Conservation (phyloP, 2,113 vertebrate species). For the Dipodomys ordii region DNA sequence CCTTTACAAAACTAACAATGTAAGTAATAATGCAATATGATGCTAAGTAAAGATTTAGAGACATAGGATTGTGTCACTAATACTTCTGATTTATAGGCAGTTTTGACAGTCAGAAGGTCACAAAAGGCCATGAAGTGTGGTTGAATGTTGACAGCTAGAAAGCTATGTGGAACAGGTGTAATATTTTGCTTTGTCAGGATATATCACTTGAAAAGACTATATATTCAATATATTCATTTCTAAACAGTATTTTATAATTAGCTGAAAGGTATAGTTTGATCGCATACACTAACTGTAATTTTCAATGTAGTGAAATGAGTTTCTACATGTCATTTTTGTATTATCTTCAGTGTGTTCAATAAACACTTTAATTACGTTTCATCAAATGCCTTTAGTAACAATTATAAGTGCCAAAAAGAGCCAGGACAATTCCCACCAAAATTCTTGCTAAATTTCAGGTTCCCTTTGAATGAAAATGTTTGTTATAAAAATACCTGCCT, state of each 20-base stretch:
- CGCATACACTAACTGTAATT: slow-evolving; percentile 9
- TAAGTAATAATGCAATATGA: background rate
- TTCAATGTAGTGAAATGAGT: background rate
- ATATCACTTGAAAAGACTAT: background rate
- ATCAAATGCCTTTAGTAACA: slow-evolving; percentile 36
- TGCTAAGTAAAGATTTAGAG: background rate
- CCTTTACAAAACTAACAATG: background rate
- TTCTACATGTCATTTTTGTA: slow-evolving; percentile 31
- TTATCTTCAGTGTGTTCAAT: slow-evolving; percentile 23
- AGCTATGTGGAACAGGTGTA: background rate
- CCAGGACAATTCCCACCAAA: slow-evolving; percentile 23
- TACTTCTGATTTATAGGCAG: background rate
- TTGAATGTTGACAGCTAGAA: background rate
- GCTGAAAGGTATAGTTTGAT: background rate
- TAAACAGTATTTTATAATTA: background rate
- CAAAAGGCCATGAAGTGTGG: background rate
- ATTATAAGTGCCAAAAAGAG: slow-evolving; percentile 29
- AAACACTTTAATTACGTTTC: slow-evolving; percentile 22
- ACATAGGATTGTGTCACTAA: background rate
- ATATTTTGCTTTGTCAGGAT: slow-evolving; percentile 44
- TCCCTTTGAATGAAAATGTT: slow-evolving; percentile 49
- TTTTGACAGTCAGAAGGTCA: background rate
- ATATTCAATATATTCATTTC: background rate
- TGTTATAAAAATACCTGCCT: background rate
- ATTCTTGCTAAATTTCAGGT: slow-evolving; percentile 28